phyloP scores from a whole-genome alignment of 1,140 invertebrate species.

The Lordiphosa mommai region DNA sequence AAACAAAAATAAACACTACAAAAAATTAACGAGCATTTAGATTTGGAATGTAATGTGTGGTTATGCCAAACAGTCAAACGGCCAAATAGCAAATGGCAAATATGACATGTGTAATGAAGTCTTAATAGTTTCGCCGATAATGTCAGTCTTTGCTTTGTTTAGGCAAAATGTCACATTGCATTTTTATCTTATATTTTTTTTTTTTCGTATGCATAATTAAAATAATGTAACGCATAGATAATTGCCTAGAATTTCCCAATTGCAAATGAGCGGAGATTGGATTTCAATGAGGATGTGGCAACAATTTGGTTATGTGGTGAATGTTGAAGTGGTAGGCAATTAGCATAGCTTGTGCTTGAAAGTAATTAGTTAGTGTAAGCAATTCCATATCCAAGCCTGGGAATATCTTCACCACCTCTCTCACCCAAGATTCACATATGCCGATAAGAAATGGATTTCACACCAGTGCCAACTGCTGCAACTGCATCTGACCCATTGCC shows the following conservation, averaged over 20 bases:
- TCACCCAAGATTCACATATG: constrained; percentile 9
- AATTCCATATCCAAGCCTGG: too few species aligned
- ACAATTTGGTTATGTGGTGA: too few species aligned
- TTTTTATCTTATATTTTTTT: constrained; percentile 22
- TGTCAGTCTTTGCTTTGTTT: constrained; percentile 43
- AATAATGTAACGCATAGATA: constrained; percentile 58
- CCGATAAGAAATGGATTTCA: constrained; percentile 6
- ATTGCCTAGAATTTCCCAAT: neutral
- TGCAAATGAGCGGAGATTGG: neutral
- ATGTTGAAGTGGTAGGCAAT: too few species aligned
- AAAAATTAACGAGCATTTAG: constrained; percentile 57
- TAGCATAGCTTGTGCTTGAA: too few species aligned
- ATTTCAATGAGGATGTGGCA: too few species aligned
- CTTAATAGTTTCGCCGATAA: constrained; percentile 67
- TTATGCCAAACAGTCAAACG: neutral
- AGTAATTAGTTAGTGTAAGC: too few species aligned
- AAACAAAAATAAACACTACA: constrained; percentile 7
- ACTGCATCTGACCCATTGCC: constrained; percentile 16
- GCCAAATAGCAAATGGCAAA: constrained; percentile 50
- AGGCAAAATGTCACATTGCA: constrained; percentile 48
- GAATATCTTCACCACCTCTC: too few species aligned
- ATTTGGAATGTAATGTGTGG: constrained; percentile 28
- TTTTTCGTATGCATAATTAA: constrained; percentile 67
- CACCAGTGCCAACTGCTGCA: constrained; percentile 16
- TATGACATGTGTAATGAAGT: constrained; percentile 77